phyloP scores from a whole-genome alignment of 2,797 vertebrate species.

The Schizopygopsis pylzovi region DNA sequence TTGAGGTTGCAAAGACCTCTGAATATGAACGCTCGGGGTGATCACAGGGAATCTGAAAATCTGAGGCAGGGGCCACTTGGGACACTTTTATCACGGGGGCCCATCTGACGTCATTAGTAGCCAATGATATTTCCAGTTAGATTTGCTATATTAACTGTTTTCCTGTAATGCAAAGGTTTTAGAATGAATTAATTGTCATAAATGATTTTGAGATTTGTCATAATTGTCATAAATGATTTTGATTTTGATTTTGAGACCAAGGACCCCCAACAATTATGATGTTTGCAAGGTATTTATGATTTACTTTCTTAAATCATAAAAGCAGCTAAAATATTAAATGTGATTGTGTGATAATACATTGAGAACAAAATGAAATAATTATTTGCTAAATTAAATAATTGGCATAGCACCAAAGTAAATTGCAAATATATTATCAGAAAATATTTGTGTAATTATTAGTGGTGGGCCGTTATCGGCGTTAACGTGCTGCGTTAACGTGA shows the following conservation, averaged over 20 bases:
- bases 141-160: neutral
- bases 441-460: neutral
- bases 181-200: too few relatives aligned
- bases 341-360: neutral
- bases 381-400: neutral
- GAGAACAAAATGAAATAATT: too few relatives aligned
- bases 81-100: too few relatives aligned
- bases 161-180: neutral
- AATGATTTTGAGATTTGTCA: too few relatives aligned
- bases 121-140: neutral
- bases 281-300: neutral
- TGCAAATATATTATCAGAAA: neutral
- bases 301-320: neutral
- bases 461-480: too few relatives aligned
- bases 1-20: slow-evolving; percentile 23
- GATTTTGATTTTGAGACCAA: too few relatives aligned
- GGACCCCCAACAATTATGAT: neutral
- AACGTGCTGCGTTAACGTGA: too few relatives aligned
- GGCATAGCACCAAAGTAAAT: neutral
- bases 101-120: neutral
- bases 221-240: too few relatives aligned
- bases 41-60: slow-evolving; percentile 13
- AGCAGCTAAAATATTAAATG: neutral
- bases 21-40: neutral
- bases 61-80: neutral